Percentiles rank a stretch among this genome's conserved stretches.
Evolutionary conservation across 2,888 invertebrate species (phyloP).

Genomic region (Andrena bicolor): DNA sequence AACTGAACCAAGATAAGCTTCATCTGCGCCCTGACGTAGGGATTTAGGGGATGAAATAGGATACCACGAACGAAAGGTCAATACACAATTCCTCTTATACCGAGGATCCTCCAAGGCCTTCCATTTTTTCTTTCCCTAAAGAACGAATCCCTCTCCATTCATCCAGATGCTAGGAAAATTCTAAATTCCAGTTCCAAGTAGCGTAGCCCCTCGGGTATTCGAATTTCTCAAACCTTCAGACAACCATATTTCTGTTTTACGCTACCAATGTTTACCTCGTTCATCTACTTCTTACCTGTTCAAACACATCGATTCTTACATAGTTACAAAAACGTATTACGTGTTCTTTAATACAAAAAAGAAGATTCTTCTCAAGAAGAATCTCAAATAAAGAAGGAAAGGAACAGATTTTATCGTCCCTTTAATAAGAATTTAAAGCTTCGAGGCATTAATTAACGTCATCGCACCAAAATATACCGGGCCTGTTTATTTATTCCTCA

Average conservation of each 20-base stretch:
- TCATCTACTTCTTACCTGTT: not conserved
- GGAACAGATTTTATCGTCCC: not conserved
- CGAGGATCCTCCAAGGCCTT: not conserved
- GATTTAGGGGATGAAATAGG: slow-evolving; percentile 49
- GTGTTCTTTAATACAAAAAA: not conserved
- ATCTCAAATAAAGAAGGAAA: not conserved
- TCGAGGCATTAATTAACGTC: slow-evolving; percentile 5
- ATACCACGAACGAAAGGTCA: slow-evolving; percentile 44
- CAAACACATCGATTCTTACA: not conserved
- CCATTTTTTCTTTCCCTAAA: not conserved
- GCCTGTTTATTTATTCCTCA: slow-evolving; percentile 17
- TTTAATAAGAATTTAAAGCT: not conserved
- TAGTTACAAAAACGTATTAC: not conserved
- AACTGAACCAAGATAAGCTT: slow-evolving; percentile 51
- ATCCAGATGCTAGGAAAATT: not conserved
- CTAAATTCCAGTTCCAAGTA: not conserved
- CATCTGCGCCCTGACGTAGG: slow-evolving; percentile 25
- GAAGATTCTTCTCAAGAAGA: not conserved
- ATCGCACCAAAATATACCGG: slow-evolving; percentile 8
- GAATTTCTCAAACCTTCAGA: not conserved
- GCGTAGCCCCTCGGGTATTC: too few species aligned
- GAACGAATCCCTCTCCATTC: not conserved
- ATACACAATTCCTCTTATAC: slow-evolving; percentile 38
- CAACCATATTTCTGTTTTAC: not conserved
- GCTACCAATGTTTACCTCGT: not conserved